These are phyloP conservation scores for Eulemur macaco DNA, from an alignment of 2,113 vertebrate genomes.

Conservation along the genomic window DNA sequence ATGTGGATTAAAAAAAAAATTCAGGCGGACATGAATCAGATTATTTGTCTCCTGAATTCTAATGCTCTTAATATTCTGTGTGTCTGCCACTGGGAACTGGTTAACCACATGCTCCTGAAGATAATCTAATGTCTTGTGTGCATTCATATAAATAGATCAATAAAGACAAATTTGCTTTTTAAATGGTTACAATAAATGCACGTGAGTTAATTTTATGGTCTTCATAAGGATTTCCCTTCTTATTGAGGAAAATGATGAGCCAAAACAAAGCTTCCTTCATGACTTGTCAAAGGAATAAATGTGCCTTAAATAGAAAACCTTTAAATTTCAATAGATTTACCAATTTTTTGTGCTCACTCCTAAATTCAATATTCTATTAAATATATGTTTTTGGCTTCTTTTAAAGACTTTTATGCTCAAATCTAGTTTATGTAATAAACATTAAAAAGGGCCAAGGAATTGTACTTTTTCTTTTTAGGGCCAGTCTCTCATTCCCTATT, in stretches of 20 bases:
- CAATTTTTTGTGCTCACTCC: background rate
- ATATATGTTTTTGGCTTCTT: background rate
- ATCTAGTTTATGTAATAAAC: background rate
- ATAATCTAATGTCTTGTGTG: background rate
- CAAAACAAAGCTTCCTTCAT: background rate
- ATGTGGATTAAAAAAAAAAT: background rate
- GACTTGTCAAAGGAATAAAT: background rate
- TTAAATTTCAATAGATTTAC: background rate
- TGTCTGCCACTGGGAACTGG: background rate
- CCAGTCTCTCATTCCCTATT: background rate
- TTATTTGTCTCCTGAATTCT: background rate
- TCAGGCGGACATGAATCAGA: background rate
- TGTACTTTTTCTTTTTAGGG: background rate
- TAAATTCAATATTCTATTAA: background rate
- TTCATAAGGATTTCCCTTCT: background rate
- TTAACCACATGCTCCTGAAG: background rate
- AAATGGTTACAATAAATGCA: background rate
- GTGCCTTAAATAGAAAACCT: background rate
- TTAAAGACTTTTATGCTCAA: background rate
- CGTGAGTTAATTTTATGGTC: background rate
- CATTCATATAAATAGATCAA: background rate
- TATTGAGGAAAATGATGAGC: background rate
- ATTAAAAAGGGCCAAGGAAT: background rate
- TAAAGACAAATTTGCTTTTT: background rate
- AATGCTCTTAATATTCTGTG: background rate